These are phyloP conservation scores for Galerucella calmariensis DNA, from an alignment of 2,888 invertebrate genomes.

Conservation along the genomic window DNA sequence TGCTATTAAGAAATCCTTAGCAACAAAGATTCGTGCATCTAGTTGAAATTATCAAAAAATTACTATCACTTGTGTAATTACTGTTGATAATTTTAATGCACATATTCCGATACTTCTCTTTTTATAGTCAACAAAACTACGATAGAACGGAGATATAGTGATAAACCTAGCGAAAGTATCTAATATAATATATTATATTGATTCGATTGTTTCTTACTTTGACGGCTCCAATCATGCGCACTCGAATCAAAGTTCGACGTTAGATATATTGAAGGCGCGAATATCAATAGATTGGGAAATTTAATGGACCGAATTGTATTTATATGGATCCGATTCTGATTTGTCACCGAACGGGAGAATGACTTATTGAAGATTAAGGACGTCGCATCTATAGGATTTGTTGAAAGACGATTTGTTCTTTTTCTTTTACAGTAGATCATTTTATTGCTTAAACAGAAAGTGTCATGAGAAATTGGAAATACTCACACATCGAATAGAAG, in stretches of 20 bases:
- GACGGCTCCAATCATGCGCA: conserved; percentile 1
- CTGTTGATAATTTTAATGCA: no score
- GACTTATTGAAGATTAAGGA: conserved; percentile 6
- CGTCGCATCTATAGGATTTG: neutral
- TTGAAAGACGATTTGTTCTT: no score
- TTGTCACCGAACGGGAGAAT: conserved; percentile 46
- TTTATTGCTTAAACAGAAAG: no score
- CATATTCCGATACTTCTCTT: neutral
- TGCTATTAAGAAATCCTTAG: no score
- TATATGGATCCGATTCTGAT: conserved; percentile 46
- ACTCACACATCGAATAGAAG: no score
- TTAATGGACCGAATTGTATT: conserved; percentile 54
- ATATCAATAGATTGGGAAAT: conserved; percentile 55
- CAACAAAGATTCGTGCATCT: no score
- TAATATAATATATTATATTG: neutral
- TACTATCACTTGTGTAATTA: no score
- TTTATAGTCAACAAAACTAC: neutral
- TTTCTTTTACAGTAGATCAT: no score
- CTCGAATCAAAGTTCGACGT: conserved; percentile 8
- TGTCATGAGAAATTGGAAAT: no score
- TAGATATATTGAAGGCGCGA: conserved; percentile 28
- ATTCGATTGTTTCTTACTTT: conserved; percentile 2
- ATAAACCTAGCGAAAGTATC: neutral
- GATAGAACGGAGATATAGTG: neutral
- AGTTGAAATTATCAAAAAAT: no score